Evolutionary conservation across 2,797 vertebrate genomes (phyloP).

Genomic region (Philypnodon macrostomus): DNA sequence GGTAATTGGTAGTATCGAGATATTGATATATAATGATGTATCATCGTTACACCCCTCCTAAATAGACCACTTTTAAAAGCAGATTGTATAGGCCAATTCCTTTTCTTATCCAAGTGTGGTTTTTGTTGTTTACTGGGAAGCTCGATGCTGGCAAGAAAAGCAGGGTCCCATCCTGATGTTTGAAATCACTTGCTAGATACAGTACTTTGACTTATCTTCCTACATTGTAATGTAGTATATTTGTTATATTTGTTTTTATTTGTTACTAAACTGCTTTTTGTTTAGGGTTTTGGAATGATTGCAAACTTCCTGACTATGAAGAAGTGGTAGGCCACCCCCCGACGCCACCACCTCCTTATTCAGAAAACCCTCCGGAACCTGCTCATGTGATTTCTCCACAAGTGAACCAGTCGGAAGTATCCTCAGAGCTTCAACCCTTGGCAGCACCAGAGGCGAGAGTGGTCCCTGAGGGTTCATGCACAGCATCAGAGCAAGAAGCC

Average conservation of each 20-base stretch:
- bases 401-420: constrained; percentile 36
- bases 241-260: constrained; percentile 5
- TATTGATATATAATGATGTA: no score
- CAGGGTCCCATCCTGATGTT: no score
- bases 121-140: no score
- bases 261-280: no score
- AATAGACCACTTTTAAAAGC: no score
- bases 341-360: constrained; percentile 82
- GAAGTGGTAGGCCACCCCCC: constrained; percentile 83
- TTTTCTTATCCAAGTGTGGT: no score
- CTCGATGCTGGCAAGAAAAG: no score
- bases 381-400: constrained; percentile 33
- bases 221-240: no score
- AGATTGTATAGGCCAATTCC: no score
- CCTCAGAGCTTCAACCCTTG: constrained; percentile 35
- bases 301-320: constrained; percentile 83
- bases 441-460: constrained; percentile 10
- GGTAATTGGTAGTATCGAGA: no score
- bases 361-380: constrained; percentile 68
- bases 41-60: no score
- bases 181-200: no score
- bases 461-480: constrained; percentile 19
- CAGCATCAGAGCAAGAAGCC: constrained; percentile 28
- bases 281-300: constrained; percentile 82
- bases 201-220: constrained; percentile 1